These are phyloP conservation scores for Apostichopus leukothele DNA, from an alignment of 53 echinoderm and acorn worm genomes.

Conservation along the genomic window DNA sequence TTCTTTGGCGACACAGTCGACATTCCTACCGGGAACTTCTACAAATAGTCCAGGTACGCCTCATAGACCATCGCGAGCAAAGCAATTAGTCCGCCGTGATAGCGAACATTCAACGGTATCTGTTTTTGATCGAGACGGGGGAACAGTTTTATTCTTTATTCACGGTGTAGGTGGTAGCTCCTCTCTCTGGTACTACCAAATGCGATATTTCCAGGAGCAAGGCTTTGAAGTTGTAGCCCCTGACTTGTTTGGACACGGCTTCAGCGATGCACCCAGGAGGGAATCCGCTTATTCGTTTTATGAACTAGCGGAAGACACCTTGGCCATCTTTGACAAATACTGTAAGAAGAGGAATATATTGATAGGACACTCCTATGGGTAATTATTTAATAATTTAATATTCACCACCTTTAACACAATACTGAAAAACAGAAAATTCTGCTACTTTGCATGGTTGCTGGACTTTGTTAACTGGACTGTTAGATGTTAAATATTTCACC, in stretches of 20 bases:
- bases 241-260: slow-evolving; percentile 90
- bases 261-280: slow-evolving; percentile 78
- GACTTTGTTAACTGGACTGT: too few relatives aligned
- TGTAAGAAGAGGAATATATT: slow-evolving; percentile 84
- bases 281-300: slow-evolving; percentile 74
- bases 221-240: slow-evolving; percentile 89
- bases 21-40: neutral
- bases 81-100: neutral
- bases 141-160: slow-evolving; percentile 80
- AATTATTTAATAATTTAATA: slow-evolving; percentile 32
- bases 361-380: slow-evolving; percentile 98
- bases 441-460: neutral
- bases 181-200: slow-evolving; percentile 81
- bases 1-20: neutral
- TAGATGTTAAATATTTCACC: too few relatives aligned
- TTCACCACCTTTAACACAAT: neutral
- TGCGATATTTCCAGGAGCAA: slow-evolving; percentile 66
- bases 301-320: slow-evolving; percentile 72
- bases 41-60: neutral
- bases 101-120: slow-evolving; percentile 64
- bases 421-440: neutral
- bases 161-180: slow-evolving; percentile 92
- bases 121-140: slow-evolving; percentile 68
- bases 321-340: slow-evolving; percentile 84
- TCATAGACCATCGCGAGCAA: neutral